These are phyloP conservation scores for Parochlus steinenii DNA, from an alignment of 2,888 invertebrate genomes.

Conservation along the genomic window DNA sequence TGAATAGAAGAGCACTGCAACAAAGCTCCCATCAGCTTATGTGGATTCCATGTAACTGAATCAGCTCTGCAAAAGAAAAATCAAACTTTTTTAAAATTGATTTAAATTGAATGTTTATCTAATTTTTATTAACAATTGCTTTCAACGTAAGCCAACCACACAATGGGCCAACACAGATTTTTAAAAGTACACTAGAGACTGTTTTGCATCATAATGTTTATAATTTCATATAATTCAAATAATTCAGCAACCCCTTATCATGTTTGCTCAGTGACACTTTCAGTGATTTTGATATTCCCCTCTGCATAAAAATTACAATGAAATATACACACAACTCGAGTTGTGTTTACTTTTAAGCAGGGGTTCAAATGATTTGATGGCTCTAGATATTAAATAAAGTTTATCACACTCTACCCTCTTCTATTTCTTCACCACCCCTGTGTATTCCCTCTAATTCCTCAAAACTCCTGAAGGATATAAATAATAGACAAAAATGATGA, in stretches of 20 bases:
- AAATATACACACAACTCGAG: too few species aligned
- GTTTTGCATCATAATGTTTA: neutral
- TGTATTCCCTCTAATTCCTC: too few species aligned
- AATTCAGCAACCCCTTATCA: constrained; percentile 14
- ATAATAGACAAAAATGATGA: constrained; percentile 13
- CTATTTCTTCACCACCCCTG: too few species aligned
- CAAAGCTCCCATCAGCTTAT: constrained; percentile 94
- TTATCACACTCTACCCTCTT: too few species aligned
- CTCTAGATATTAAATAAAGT: neutral
- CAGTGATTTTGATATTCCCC: constrained; percentile 3
- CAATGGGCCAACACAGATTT: constrained; percentile 5
- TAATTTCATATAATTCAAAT: neutral
- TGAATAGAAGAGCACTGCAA: constrained; percentile 96
- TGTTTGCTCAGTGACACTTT: constrained; percentile 14
- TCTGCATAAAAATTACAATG: too few species aligned
- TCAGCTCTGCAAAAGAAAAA: constrained; percentile 56
- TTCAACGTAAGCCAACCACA: constrained; percentile 8
- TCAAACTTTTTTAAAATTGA: too few species aligned
- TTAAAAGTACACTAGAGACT: neutral
- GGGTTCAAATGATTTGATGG: neutral
- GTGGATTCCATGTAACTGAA: constrained; percentile 98
- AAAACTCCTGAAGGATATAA: too few species aligned
- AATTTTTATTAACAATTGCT: too few species aligned
- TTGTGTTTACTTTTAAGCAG: neutral
- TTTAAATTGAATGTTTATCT: too few species aligned